Evolutionary conservation across 2,113 vertebrate genomes (phyloP).

Genomic region (Orientallactaga bullata): DNA sequence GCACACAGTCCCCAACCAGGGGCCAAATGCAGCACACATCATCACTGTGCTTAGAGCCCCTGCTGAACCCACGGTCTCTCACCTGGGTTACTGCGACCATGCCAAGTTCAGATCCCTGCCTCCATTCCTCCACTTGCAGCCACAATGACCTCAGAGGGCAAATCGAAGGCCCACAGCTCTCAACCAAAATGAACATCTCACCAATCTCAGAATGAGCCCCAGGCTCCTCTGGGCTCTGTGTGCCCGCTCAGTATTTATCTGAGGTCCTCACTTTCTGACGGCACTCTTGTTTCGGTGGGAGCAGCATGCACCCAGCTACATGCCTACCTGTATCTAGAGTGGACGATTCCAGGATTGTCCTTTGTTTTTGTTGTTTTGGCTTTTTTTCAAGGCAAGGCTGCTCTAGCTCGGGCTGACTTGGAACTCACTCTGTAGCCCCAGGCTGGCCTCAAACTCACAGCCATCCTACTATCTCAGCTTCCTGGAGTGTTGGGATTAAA

Average conservation of each 20-base stretch:
- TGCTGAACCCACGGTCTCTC: not conserved
- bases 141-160: not conserved
- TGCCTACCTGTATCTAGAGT: not conserved
- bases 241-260: not conserved
- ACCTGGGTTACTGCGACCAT: not conserved
- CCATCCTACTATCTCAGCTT: no score
- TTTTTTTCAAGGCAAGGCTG: no score
- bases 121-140: not conserved
- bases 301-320: not conserved
- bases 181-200: not conserved
- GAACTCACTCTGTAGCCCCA: no score
- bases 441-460: no score
- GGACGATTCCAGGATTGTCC: no score
- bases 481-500: no score
- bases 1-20: not conserved
- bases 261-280: not conserved
- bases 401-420: no score
- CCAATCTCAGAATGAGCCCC: not conserved
- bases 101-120: not conserved
- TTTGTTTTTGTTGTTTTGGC: no score
- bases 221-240: not conserved
- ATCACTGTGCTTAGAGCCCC: not conserved
- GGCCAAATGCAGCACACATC: not conserved
- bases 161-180: not conserved
- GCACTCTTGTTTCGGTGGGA: constrained; percentile 18